phyloP scores from a whole-genome alignment of 2,888 invertebrate species.

The Habrosyne pyritoides region DNA sequence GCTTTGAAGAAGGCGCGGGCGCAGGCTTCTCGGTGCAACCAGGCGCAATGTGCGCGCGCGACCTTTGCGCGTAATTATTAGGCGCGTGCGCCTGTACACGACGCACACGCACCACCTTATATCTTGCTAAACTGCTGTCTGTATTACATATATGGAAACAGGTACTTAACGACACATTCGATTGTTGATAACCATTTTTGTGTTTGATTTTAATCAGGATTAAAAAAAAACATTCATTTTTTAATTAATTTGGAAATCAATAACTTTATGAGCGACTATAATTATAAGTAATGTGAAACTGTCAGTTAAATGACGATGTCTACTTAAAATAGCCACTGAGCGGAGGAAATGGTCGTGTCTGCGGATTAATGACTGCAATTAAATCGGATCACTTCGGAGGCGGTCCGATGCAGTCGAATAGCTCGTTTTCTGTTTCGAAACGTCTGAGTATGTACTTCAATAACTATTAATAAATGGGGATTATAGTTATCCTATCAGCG shows the following conservation, averaged over 20 bases:
- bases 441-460: slow-evolving; percentile 19
- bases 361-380: slow-evolving; percentile 68
- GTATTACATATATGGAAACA: slow-evolving; percentile 64
- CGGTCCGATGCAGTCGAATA: slow-evolving; percentile 21
- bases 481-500: background rate
- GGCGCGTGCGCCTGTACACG: slow-evolving; percentile 67
- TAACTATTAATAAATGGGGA: slow-evolving; percentile 7
- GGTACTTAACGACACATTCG: slow-evolving; percentile 60
- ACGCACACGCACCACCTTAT: slow-evolving; percentile 43
- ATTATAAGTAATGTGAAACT: slow-evolving; percentile 28
- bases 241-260: background rate
- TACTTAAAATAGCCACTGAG: slow-evolving; percentile 37
- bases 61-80: slow-evolving; percentile 78
- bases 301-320: slow-evolving; percentile 37
- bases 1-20: slow-evolving; percentile 19
- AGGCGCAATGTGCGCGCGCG: slow-evolving; percentile 79
- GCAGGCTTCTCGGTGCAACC: slow-evolving; percentile 36
- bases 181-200: slow-evolving; percentile 66
- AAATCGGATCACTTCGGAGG: slow-evolving; percentile 57
- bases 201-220: slow-evolving; percentile 63
- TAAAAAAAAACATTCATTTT: too few relatives aligned
- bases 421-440: slow-evolving; percentile 23
- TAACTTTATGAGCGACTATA: background rate
- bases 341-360: slow-evolving; percentile 49
- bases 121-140: slow-evolving; percentile 35